Evolutionary conservation across 2,888 invertebrate genomes (phyloP), one percentile per base, ranked within the genome.

Genomic region (Alcis repandata): DNA sequence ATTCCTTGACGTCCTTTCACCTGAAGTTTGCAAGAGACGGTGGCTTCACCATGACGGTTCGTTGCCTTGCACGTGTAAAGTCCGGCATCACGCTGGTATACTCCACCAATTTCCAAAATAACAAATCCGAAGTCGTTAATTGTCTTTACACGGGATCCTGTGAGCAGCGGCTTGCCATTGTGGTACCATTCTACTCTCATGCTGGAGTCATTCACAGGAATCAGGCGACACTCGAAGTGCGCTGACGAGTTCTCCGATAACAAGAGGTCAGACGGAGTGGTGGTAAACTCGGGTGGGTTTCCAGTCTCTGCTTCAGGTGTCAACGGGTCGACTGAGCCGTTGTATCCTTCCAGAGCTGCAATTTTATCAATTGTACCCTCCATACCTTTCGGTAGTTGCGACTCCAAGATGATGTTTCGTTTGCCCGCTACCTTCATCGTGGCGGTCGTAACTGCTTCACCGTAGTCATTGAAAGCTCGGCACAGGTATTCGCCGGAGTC

Each of bases 141-240:
- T 0, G 99, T 98, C 89, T 99, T 99, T 74, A 98, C 97, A 83
- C 98, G 95, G 6, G 98, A 98, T 67, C 98, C 98, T 62, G 98
- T 97, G 86, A 97, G 95, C 67, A 99, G 95, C 3, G 98, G 96
- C 88, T 98, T 97, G 46, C 98, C 99, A 86, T 99, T 98, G 83
- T 98, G 98, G 95, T 96, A 99, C 99, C 99, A 99, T 90, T 99
- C 99, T 11, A 98, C 98, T 74, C 97, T 94, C 97, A 98, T 97
- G 81, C 97, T 98, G 6, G 98, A 97, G 87, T 98, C 98, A 80
- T 98, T 98, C 15, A 98, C 95, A 17, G 98, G 98, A 72, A 96
- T 95, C 63, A 98, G 91, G 61, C 97, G 95, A 80, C 98, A 98
- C 89, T 99, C 98, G 79, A 98, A 98, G 90, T 98, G 98, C 52